Evolutionary conservation across 2,113 vertebrate species (phyloP).

Genomic region (Hypanus sabinus): DNA sequence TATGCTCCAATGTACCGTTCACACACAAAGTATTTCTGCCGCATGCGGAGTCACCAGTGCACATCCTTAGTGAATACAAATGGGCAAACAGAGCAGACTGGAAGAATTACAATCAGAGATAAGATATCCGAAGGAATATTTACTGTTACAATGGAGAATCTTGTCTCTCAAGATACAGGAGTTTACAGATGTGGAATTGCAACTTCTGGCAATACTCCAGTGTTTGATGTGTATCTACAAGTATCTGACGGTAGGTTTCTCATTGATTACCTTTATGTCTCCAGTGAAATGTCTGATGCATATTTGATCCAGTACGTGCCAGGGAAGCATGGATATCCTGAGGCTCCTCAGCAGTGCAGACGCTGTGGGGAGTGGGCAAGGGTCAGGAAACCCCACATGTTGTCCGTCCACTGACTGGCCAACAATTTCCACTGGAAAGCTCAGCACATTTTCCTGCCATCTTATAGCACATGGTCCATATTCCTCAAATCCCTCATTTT

Average conservation of each 20-base stretch:
- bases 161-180: neutral
- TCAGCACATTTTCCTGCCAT: no score
- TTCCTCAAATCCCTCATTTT: no score
- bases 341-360: neutral
- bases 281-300: neutral
- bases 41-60: fast-evolving
- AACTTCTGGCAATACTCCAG: neutral
- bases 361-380: neutral
- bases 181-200: no score
- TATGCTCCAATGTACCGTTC: neutral
- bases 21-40: neutral
- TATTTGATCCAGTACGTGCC: neutral
- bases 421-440: neutral
- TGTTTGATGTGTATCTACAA: neutral
- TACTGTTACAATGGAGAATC: neutral
- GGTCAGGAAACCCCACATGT: neutral
- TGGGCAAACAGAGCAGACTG: neutral
- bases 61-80: neutral
- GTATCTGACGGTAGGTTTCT: neutral
- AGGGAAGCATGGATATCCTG: neutral
- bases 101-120: neutral
- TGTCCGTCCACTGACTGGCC: neutral
- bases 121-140: neutral
- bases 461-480: no score
- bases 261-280: neutral